phyloP scores from a whole-genome alignment of 2,888 invertebrate species.

The Chrysodeixis includens region DNA sequence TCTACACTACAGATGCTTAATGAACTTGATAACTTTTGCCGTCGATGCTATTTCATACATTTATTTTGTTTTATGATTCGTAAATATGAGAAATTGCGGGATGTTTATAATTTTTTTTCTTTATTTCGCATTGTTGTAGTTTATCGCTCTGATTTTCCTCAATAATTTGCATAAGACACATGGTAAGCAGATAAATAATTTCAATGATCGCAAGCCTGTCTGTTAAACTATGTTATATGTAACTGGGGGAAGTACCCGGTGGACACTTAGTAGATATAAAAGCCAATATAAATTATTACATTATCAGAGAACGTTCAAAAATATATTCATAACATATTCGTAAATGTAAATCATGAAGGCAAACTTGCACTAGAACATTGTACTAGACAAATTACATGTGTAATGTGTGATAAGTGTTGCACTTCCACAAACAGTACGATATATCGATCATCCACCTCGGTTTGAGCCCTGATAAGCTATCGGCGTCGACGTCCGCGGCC shows the following conservation, averaged over 20 bases:
- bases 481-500: constrained; percentile 72
- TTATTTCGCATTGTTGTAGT: too few species aligned
- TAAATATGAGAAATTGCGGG: neutral
- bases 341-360: constrained; percentile 16
- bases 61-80: neutral
- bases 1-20: constrained; percentile 40
- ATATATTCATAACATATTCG: too few species aligned
- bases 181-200: neutral
- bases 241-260: neutral
- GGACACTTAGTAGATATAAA: neutral
- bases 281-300: too few species aligned
- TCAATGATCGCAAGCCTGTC: neutral
- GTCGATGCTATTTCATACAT: constrained; percentile 34
- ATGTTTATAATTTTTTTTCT: constrained; percentile 3
- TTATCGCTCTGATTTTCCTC: constrained; percentile 24
- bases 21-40: constrained; percentile 51
- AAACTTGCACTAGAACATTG: constrained; percentile 43
- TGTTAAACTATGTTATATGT: neutral
- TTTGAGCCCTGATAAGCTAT: constrained; percentile 77
- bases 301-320: too few species aligned
- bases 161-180: constrained; percentile 8
- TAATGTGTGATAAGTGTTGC: constrained; percentile 58
- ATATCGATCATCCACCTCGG: constrained; percentile 83
- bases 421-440: constrained; percentile 74
- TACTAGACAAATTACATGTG: constrained; percentile 46